Base-by-base conservation (phyloP, 2,888 invertebrate genomes). In the Thysanoteuthis rhombus region DNA sequence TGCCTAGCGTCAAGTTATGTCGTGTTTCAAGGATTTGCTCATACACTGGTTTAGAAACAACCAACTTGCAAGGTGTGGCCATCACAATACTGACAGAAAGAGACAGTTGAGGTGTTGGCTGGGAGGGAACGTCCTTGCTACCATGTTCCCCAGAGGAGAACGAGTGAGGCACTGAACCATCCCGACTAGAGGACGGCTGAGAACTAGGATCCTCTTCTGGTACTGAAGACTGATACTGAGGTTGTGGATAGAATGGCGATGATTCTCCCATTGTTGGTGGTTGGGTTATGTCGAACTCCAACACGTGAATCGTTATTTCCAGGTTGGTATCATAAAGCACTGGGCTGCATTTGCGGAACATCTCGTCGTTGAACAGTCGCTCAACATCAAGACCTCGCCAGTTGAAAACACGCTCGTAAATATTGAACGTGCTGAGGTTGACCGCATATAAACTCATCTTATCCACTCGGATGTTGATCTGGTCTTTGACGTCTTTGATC, bases 241-340 rank as follows among this genome's bases (percentile, higher is more conserved):
- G n/a, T 36, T 75, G 75, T 12, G 75, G 75, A 75, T 75, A 36
- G 39, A 92, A 36, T 16, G 42, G 40, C 32, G 92, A 45, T 32
- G n/a, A 45, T 28, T 92, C 92, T n/a, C n/a, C 45, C 40, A 92
- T 92, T 10, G n/a, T 36, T 28, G 92, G 92, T 42, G 42, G 45
- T 32, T 36, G 45, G n/a, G 92, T 92, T 36, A 92, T 92, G 92
- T 92, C 58, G 32, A 47, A 93, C 38, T 93, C 93, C 6, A 39
- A 28, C 16, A 93, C 58, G 32, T 93, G 75, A 97, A 93, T 32
- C 19, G 58, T 93, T 93, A 99, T 97, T 95, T 98, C 98, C 94
- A 99, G 97, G 93, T 98, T 98, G 0, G 99, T 99, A 97, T 99
- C 98, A 97, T 99, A 98, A 94, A 99, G 97, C 96, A 99, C 98